These are phyloP conservation scores for Galagoides demidoff DNA, from an alignment of 2,797 vertebrate species.

Conservation along the genomic window DNA sequence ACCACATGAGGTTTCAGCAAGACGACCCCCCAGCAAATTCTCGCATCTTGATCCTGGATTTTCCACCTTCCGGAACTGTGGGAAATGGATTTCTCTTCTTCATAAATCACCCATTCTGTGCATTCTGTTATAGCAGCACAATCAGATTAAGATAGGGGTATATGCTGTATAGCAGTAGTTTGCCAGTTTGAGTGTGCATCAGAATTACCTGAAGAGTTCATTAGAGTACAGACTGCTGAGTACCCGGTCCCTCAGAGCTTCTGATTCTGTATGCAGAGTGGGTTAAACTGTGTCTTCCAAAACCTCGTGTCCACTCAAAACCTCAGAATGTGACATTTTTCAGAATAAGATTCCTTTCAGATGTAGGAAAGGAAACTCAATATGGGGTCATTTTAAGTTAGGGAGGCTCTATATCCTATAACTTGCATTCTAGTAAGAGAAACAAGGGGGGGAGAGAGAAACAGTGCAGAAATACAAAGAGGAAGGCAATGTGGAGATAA, in stretches of 20 bases:
- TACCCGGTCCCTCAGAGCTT: not conserved
- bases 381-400: not conserved
- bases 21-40: not conserved
- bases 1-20: not conserved
- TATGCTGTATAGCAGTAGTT: not conserved
- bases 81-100: not conserved
- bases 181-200: not conserved
- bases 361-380: not conserved
- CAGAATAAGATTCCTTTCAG: not conserved
- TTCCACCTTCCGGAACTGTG: not conserved
- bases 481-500: not conserved
- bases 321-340: not conserved
- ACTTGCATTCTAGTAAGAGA: not conserved
- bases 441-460: accelerated
- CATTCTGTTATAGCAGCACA: not conserved
- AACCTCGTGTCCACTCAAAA: no score
- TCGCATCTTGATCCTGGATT: not conserved
- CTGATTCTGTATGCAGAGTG: not conserved
- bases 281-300: not conserved
- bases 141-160: not conserved
- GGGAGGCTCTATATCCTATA: not conserved
- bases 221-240: not conserved
- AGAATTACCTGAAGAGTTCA: not conserved
- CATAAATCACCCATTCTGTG: not conserved
- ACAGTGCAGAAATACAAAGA: not conserved